Evolutionary conservation across 2,797 vertebrate genomes (phyloP).

Genomic region (Notolabrus celidotus): DNA sequence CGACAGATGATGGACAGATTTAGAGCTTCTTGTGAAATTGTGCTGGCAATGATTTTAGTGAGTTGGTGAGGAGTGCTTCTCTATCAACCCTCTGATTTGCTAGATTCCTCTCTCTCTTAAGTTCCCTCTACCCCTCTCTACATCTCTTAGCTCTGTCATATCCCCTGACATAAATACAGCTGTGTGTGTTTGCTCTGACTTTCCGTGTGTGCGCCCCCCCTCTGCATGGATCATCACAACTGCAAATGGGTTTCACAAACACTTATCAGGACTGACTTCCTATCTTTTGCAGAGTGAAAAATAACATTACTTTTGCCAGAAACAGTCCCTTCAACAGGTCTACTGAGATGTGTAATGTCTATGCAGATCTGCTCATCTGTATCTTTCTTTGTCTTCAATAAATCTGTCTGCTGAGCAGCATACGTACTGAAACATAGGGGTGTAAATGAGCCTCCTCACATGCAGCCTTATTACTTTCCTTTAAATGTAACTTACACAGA

Average conservation of each 20-base stretch:
- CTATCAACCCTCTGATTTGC: constrained; percentile 65
- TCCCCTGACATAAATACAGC: constrained; percentile 74
- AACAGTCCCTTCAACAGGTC: constrained; percentile 51
- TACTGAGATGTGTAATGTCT: constrained; percentile 32
- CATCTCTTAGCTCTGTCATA: constrained; percentile 53
- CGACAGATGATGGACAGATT: constrained; percentile 77
- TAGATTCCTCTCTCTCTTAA: constrained; percentile 52
- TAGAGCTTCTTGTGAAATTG: constrained; percentile 79
- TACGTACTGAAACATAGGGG: too few species aligned
- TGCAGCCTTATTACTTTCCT: constrained; percentile 33
- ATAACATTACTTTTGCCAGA: too few species aligned
- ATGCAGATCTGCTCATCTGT: constrained; percentile 25
- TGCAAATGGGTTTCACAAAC: constrained; percentile 82
- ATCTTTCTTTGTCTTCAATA: constrained; percentile 41
- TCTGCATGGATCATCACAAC: constrained; percentile 54
- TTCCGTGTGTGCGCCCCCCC: too few species aligned
- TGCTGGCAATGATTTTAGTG: constrained; percentile 74
- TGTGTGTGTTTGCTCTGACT: constrained; percentile 37
- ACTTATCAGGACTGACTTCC: constrained; percentile 76
- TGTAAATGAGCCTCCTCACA: constrained; percentile 6
- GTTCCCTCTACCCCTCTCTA: constrained; percentile 43
- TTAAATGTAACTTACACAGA: constrained; percentile 52
- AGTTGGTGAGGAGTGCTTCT: constrained; percentile 69
- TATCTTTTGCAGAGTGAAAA: constrained; percentile 61
- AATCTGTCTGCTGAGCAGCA: neutral